Evolutionary conservation across 1,140 invertebrate species (phyloP), one percentile per base, ranked within the genome.

Genomic region (Leguminivora glycinivorella): DNA sequence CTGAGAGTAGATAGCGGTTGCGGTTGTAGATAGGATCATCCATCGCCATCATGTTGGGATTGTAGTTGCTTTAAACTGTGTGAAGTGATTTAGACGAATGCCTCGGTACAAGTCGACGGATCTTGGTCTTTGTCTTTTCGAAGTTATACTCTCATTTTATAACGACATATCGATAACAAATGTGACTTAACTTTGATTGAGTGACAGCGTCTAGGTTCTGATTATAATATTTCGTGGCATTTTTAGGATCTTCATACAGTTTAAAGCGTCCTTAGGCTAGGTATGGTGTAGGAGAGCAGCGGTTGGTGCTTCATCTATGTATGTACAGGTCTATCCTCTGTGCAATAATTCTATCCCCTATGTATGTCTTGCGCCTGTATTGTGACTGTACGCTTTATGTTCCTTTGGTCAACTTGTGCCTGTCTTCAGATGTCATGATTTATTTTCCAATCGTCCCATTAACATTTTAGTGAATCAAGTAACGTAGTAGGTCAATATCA

Each of bases 281-380:
- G 76, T 80, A 81, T 82, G 83, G 85, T 88, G 81, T 83, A 88
- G 83, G 83, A 74, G 74, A 80, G 78, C 79, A 75, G 83, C 83
- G 88, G 89, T 91, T 91, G 89, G 89, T 91, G 89, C 89, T 91
- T 91, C 89, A 89, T 89, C 82, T 85, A 84, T 88, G 76, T 78
- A 38, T 83, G 77, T 75, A 71, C 47, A 75, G 60, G 75, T 81
- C 80, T 85, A 70, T 81, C 78, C 78, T 69, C 67, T 87, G 83
- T 90, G 83, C 87, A 83, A 81, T 83, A 81, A 81, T 73, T 75
- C 81, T 81, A 80, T 77, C 86, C 75, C 83, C 47, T 88, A 82
- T 83, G 74, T 83, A 81, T 76, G 69, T 70, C 38, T 68, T 77
- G 60, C 69, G 83, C 73, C 80, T 78, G 79, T 89, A 77, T 89